Percentiles rank a stretch among this genome's conserved stretches.
phyloP scores from a whole-genome alignment of 2,888 invertebrate genomes.

The Endotricha flammealis region DNA sequence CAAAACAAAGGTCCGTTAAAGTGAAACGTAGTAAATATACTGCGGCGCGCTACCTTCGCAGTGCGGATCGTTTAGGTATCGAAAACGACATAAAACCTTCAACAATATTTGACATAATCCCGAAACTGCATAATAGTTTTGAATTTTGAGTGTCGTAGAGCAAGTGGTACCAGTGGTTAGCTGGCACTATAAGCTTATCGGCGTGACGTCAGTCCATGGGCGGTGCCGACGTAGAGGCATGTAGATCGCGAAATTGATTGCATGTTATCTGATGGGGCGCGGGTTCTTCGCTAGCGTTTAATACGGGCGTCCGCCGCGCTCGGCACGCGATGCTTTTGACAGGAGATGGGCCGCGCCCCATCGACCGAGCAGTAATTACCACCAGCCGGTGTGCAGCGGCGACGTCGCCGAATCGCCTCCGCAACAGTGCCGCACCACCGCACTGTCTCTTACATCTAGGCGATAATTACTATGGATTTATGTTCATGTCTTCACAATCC shows the following conservation, averaged over 20 bases:
- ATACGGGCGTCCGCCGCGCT: conserved; percentile 65
- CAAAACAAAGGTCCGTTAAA: conserved; percentile 26
- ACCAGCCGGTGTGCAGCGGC: conserved; percentile 61
- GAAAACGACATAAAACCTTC: background rate
- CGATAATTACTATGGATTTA: too few species aligned
- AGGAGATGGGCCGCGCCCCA: conserved; percentile 67
- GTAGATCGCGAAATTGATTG: conserved; percentile 78
- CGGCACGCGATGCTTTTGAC: conserved; percentile 74
- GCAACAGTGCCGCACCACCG: too few species aligned
- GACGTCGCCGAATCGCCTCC: conserved; percentile 58
- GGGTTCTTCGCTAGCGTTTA: conserved; percentile 76
- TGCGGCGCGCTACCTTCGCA: background rate
- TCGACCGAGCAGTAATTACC: conserved; percentile 68
- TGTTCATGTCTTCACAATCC: too few species aligned
- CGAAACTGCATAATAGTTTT: conserved; percentile 27
- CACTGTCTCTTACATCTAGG: too few species aligned
- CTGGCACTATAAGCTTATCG: conserved; percentile 69
- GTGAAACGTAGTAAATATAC: conserved; percentile 10
- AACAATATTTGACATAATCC: conserved; percentile 3
- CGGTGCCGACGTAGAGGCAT: conserved; percentile 72
- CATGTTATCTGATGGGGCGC: conserved; percentile 75
- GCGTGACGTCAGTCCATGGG: conserved; percentile 71
- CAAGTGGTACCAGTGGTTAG: conserved; percentile 63
- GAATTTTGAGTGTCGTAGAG: conserved; percentile 36
- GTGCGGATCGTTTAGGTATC: background rate